Evolutionary conservation across 2,888 invertebrate genomes (phyloP).

Genomic region (Glaucopsyche alexis): DNA sequence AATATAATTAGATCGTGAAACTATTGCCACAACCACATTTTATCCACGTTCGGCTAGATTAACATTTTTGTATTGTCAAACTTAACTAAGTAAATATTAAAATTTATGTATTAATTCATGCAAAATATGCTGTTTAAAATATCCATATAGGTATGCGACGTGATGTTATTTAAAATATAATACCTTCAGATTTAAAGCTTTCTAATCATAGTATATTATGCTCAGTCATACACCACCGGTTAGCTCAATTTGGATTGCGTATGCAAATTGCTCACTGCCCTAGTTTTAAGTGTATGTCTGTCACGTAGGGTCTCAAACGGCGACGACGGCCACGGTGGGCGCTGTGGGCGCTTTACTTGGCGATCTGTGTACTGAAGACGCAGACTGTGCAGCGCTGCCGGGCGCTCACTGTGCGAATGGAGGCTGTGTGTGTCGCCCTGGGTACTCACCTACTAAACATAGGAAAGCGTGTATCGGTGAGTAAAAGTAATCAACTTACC

Average conservation of each 20-base stretch:
- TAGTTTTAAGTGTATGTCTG: constrained; percentile 21
- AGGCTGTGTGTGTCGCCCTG: constrained; percentile 86
- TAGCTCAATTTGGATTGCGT: neutral
- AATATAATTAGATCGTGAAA: neutral
- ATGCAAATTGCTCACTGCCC: neutral
- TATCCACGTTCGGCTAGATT: neutral
- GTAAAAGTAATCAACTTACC: constrained; percentile 39
- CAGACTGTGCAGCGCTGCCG: constrained; percentile 80
- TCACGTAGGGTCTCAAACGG: constrained; percentile 56
- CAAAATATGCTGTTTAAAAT: no score
- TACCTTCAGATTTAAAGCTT: no score
- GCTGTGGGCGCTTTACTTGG: constrained; percentile 84
- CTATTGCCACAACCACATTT: neutral
- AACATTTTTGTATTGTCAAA: neutral
- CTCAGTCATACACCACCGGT: constrained; percentile 3
- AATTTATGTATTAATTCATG: no score
- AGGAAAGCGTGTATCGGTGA: constrained; percentile 73
- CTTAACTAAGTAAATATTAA: neutral
- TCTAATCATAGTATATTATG: neutral
- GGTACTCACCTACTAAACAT: constrained; percentile 67
- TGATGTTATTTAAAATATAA: no score
- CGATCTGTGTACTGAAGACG: constrained; percentile 85
- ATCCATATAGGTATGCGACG: no score
- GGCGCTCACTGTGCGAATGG: constrained; percentile 87
- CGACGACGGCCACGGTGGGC: constrained; percentile 73